phyloP scores from a whole-genome alignment of 2,888 invertebrate genomes.

The Mechanitis mazaeus region DNA sequence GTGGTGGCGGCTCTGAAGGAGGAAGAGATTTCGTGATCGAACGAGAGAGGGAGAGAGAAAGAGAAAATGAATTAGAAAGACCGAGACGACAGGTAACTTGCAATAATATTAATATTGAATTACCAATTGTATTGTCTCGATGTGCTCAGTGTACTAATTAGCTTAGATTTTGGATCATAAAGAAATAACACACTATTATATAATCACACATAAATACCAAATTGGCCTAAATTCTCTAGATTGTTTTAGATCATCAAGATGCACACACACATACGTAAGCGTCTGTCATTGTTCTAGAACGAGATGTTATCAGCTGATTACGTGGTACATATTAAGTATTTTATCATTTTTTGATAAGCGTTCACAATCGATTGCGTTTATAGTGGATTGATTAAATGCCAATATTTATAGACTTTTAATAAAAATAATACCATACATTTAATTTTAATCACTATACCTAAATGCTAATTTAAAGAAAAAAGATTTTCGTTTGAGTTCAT shows the following conservation, averaged over 20 bases:
- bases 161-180: no score
- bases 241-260: no score
- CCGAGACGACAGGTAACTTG: conserved; percentile 59
- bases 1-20: conserved; percentile 49
- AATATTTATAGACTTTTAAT: conserved; percentile 2
- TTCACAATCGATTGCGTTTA: conserved; percentile 23
- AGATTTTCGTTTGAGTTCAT: no score
- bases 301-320: conserved; percentile 11
- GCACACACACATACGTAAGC: no score
- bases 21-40: conserved; percentile 68
- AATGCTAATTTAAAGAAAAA: no score
- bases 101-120: neutral
- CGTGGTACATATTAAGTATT: conserved; percentile 13
- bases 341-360: conserved; percentile 20
- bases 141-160: no score
- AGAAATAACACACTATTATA: no score
- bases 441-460: no score
- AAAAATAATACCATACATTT: no score
- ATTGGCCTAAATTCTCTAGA: no score
- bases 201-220: no score
- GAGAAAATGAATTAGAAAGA: conserved; percentile 57
- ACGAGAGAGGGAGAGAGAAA: conserved; percentile 63
- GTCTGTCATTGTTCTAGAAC: conserved; percentile 18
- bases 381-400: conserved; percentile 26
- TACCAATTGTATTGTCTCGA: no score